Percentiles rank a stretch among this genome's conserved stretches.
Evolutionary conservation across 2,888 invertebrate genomes (phyloP).

Genomic region (Nebria brevicollis): DNA sequence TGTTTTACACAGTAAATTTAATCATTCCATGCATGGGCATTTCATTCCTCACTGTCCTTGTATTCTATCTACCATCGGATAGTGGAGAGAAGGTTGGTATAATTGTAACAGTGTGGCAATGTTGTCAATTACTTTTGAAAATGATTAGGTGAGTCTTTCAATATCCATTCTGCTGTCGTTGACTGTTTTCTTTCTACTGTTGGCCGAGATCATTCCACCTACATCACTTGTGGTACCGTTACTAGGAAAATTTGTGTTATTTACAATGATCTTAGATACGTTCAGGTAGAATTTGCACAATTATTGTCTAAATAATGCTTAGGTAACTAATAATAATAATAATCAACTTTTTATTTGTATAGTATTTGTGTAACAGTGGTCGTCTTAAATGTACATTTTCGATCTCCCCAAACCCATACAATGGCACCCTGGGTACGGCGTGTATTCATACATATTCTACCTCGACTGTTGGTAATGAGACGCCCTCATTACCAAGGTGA

Average conservation of each 20-base stretch:
- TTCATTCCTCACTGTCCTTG: slow-evolving; percentile 95
- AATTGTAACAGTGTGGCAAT: slow-evolving; percentile 63
- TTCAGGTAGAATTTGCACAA: slow-evolving; percentile 74
- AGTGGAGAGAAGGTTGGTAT: slow-evolving; percentile 85
- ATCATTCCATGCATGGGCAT: slow-evolving; percentile 98
- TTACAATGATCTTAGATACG: slow-evolving; percentile 95
- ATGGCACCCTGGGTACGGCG: slow-evolving; percentile 98
- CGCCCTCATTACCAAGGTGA: slow-evolving; percentile 77
- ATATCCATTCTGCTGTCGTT: slow-evolving; percentile 94
- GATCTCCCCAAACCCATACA: slow-evolving; percentile 96
- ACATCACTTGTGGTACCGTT: slow-evolving; percentile 93
- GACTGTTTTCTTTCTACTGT: slow-evolving; percentile 95
- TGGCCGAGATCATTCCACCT: slow-evolving; percentile 89
- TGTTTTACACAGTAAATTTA: slow-evolving; percentile 96
- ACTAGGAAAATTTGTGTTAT: slow-evolving; percentile 93
- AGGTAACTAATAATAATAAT: not conserved
- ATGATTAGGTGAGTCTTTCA: slow-evolving; percentile 85
- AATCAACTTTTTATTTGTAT: slow-evolving; percentile 52
- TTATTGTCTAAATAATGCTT: too few relatives aligned
- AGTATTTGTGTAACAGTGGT: slow-evolving; percentile 95
- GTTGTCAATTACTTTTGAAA: not conserved
- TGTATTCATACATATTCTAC: slow-evolving; percentile 96
- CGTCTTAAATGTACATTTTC: slow-evolving; percentile 97
- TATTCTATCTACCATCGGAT: slow-evolving; percentile 97
- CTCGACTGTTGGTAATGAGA: slow-evolving; percentile 92